A percentile compares a stretch with the other conserved stretches of the same genome.
phyloP scores from a whole-genome alignment of 2,888 invertebrate species.

The Chymomyza procnemis region DNA sequence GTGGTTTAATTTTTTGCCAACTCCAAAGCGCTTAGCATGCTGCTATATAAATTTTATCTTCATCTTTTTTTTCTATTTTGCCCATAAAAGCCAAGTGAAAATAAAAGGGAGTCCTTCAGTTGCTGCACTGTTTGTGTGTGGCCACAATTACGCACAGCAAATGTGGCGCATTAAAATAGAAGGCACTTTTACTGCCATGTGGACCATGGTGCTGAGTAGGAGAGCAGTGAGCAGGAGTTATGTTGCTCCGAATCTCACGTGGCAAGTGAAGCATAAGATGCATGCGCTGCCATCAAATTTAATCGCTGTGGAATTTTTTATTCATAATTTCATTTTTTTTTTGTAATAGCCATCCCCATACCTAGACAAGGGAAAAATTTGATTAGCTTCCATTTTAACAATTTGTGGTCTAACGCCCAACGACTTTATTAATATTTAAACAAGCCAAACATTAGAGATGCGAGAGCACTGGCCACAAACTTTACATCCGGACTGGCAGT shows the following conservation, averaged over 20 bases:
- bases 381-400: slow-evolving; percentile 72
- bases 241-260: background rate
- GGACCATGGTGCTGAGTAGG: background rate
- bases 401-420: slow-evolving; percentile 51
- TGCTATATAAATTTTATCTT: slow-evolving; percentile 16
- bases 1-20: slow-evolving; percentile 56
- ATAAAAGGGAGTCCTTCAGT: background rate
- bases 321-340: background rate
- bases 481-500: background rate
- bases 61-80: slow-evolving; percentile 18
- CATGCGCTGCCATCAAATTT: slow-evolving; percentile 70
- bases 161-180: slow-evolving; percentile 19
- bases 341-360: background rate
- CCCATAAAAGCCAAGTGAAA: background rate
- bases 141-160: slow-evolving; percentile 67
- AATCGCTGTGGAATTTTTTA: slow-evolving; percentile 74
- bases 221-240: background rate
- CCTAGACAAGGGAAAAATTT: slow-evolving; percentile 47
- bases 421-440: slow-evolving; percentile 70
- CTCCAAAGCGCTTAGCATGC: background rate
- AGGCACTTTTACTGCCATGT: background rate
- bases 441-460: slow-evolving; percentile 61
- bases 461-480: background rate
- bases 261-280: slow-evolving; percentile 53
- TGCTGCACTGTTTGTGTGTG: slow-evolving; percentile 57